phyloP scores from a whole-genome alignment of 1,140 invertebrate genomes.

The Aporrectodea caliginosa region DNA sequence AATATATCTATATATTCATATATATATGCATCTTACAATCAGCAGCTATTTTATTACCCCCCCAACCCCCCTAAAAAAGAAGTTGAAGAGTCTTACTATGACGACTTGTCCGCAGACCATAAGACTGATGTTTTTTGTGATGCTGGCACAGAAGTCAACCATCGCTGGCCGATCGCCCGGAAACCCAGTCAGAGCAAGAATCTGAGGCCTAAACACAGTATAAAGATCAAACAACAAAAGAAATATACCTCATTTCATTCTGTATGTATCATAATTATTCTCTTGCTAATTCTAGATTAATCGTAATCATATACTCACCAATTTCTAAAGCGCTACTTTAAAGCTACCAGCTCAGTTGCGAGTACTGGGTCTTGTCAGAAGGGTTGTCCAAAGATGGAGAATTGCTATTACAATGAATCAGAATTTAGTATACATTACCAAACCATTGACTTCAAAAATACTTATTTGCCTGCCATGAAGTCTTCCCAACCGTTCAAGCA shows the following conservation, averaged over 20 bases:
- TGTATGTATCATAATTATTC: no score
- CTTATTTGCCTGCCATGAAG: no score
- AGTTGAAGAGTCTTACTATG: conserved; percentile 60
- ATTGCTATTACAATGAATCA: no score
- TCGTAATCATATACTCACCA: no score
- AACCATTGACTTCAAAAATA: no score
- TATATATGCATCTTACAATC: not conserved
- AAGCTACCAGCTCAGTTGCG: no score
- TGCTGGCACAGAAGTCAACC: conserved; percentile 83
- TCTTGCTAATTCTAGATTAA: no score
- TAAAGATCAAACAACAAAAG: conserved; percentile 29
- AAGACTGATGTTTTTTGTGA: conserved; percentile 90
- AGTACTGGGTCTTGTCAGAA: no score
- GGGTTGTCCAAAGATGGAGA: no score
- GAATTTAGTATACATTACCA: no score
- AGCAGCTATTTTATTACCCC: not conserved
- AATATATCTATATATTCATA: not conserved
- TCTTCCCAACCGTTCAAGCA: no score
- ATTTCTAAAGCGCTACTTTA: no score
- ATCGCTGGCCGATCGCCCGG: conserved; percentile 78
- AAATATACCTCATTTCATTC: not conserved
- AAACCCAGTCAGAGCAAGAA: conserved; percentile 81
- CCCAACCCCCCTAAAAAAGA: not conserved
- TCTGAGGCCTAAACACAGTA: conserved; percentile 76
- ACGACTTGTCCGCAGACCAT: conserved; percentile 88